Evolutionary conservation across 92 coral and sea anemone species (phyloP).

Genomic region (Anthopleura xanthogrammica): DNA sequence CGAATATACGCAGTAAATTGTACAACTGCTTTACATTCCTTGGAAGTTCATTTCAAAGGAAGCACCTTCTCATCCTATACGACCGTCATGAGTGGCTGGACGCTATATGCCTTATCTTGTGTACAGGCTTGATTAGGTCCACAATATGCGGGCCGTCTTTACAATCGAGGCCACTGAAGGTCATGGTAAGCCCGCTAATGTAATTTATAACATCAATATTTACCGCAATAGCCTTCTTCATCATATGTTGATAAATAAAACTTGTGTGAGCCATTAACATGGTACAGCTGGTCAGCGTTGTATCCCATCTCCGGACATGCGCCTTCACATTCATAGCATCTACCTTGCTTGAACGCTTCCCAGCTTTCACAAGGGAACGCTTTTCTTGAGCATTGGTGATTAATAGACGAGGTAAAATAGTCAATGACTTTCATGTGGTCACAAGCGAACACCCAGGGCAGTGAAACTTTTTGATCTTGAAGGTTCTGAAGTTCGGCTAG

Average conservation of each 20-base stretch:
- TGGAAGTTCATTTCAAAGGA: too few relatives aligned
- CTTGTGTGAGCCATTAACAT: conserved; percentile 13
- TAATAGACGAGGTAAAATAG: conserved; percentile 79
- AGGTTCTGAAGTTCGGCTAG: not conserved
- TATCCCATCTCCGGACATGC: conserved; percentile 87
- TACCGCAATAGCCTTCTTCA: conserved; percentile 61
- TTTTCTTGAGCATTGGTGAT: conserved; percentile 59
- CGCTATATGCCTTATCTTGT: too few relatives aligned
- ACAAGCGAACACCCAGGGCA: conserved; percentile 65
- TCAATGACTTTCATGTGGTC: conserved; percentile 86
- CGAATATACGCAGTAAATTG: too few relatives aligned
- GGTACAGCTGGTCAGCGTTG: conserved; percentile 53
- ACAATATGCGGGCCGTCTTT: too few relatives aligned
- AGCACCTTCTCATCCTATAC: too few relatives aligned
- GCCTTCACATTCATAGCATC: conserved; percentile 60
- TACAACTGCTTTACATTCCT: too few relatives aligned
- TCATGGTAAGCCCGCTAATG: too few relatives aligned
- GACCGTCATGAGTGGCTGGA: too few relatives aligned
- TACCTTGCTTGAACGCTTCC: conserved; percentile 72
- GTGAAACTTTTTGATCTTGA: not conserved
- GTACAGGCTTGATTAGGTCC: too few relatives aligned
- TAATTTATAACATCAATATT: too few relatives aligned
- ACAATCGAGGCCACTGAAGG: too few relatives aligned
- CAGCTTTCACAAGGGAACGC: conserved; percentile 76
- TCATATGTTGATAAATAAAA: conserved; percentile 54